Evolutionary conservation across 1,140 invertebrate genomes (phyloP), one percentile per base, ranked within the genome.

Genomic region (Nomia melanderi): DNA sequence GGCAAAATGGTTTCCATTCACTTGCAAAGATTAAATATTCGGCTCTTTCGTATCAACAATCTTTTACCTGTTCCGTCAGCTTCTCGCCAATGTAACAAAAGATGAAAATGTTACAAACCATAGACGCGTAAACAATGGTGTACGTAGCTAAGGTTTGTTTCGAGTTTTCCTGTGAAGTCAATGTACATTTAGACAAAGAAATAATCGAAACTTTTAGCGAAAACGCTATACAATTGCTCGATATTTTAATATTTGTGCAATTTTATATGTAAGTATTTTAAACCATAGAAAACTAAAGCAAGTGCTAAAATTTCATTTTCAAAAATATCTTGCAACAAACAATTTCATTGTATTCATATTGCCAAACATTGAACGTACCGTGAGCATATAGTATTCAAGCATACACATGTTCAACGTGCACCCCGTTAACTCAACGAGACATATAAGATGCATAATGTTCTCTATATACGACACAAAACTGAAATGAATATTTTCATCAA

Each of bases 391-490:
- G 85, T 88, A 88, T 36, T 83, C 83, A 7, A 88, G 39, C 60
- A 87, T 74, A n/a, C 86, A 88, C 23, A 90, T 86, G 31, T 83
- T 87, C 8, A 88, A 75, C 12, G 85, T 89, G 54, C 87, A 88
- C 57, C 80, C 82, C 2, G 86, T 25, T 29, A 90, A 60, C 53
- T 90, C 85, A n/a, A 89, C 71, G 2, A 90, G 67, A 66, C 82
- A 89, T 64, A 88, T 79, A 23, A 80, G 70, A 41, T 81, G 72
- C 44, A 90, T 77, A 20, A 86, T 57, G 29, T 67, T 27, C 53
- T 89, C 86, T 64, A 86, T 77, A 60, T 74, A 72, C n/a, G 33
- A 60, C 12, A 86, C 54, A 65, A 90, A 88, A 64, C 88, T 89
- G 67, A 72, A 83, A 81, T n/a, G 14, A 54, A 77, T 14, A 47